These are phyloP conservation scores for Bos javanicus DNA, from an alignment of 2,113 vertebrate species.

Conservation along the genomic window DNA sequence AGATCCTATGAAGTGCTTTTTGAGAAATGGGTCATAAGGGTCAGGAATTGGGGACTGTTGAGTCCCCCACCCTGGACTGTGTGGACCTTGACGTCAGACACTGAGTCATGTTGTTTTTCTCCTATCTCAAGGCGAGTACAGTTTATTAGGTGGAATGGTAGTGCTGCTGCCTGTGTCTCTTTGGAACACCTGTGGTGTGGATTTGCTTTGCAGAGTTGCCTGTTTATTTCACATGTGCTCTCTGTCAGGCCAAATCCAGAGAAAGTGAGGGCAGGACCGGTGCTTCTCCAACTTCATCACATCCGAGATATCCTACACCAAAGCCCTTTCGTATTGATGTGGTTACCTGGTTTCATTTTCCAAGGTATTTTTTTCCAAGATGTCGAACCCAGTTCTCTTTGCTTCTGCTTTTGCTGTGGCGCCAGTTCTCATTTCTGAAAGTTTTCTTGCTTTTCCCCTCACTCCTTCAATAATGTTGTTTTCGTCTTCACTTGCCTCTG, in stretches of 20 bases:
- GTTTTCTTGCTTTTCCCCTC: not conserved
- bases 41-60: not conserved
- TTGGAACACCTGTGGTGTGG: not conserved
- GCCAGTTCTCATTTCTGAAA: not conserved
- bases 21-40: not conserved
- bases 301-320: not conserved
- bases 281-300: not conserved
- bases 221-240: not conserved
- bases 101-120: not conserved
- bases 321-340: not conserved
- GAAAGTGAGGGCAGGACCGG: not conserved
- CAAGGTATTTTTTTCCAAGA: slow-evolving; percentile 6
- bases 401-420: not conserved
- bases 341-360: slow-evolving; percentile 13
- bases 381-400: not conserved
- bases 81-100: not conserved
- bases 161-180: not conserved
- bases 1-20: not conserved
- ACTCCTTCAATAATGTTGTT: not conserved
- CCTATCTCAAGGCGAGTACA: not conserved
- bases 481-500: slow-evolving; percentile 1
- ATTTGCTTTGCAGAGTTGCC: not conserved
- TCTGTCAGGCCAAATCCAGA: not conserved
- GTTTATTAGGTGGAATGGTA: not conserved
- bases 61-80: not conserved